Evolutionary conservation across 2,797 vertebrate species (phyloP), one percentile per base, ranked within the genome.

Genomic region (Hoplostethus mediterraneus): DNA sequence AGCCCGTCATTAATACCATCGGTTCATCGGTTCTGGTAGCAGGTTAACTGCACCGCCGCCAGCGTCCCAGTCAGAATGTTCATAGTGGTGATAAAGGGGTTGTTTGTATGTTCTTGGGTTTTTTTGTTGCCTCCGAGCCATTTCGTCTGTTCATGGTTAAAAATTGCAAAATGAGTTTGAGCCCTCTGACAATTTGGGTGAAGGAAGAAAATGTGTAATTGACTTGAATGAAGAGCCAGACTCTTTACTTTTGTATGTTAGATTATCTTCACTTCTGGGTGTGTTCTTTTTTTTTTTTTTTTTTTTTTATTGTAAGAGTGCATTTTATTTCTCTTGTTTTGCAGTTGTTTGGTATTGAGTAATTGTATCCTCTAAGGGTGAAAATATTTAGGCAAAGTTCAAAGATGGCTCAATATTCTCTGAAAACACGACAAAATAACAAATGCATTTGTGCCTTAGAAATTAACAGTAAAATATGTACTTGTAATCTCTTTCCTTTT

Each of bases 361-460:
- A 42, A 30, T 57, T 51, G 59, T 58, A 40, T 64, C 63, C 74
- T 72, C 67, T 59, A 72, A 56, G 33, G 59, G 66, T 61, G 60
- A 71, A 67, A 47, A 33, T 9, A 67, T 61, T 31, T 62, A 71
- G 81, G 73, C 51, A 48, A 59, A 53, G 30, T 71, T 73, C 10
- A 10, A 77, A 76, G 47, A 42, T 63, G 17, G 21, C 53, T 51
- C 40, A 17, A 31, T 61, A 40, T 42, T 70, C 44, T 71, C 30
- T 75, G 33, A 59, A 66, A 71, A 54, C 36, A 63, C 1, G 53
- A 73, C 63, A 51, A 85, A 75, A 71, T 40, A 62, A 74, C 33
- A 79, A 75, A 81, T 73, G 74, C 63, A 81, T 90, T 83, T 90
- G 93, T 94, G 94, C 93, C 94, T 95, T 94, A 93, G 90, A 79